Evolutionary conservation across 1,140 invertebrate genomes (phyloP).

Genomic region (Cryptotermes secundus): DNA sequence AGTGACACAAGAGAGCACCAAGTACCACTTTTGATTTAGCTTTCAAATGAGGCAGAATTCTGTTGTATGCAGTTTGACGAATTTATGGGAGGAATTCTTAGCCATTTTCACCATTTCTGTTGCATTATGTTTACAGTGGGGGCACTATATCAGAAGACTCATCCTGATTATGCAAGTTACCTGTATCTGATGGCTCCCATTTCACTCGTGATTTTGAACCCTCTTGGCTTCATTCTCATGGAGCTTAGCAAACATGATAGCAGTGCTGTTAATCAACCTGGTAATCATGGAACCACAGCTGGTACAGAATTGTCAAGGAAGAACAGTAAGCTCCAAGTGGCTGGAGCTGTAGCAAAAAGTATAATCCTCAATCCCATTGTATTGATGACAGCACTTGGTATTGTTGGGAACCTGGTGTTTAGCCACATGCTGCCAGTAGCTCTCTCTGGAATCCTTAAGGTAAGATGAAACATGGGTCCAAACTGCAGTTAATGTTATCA

Average conservation of each 20-base stretch:
- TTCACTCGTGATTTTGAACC: constrained; percentile 89
- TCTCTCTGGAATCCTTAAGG: constrained; percentile 61
- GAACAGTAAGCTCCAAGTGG: constrained; percentile 46
- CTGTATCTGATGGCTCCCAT: constrained; percentile 94
- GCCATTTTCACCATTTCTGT: constrained; percentile 21
- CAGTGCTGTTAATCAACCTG: neutral
- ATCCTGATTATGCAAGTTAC: constrained; percentile 89
- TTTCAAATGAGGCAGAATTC: neutral
- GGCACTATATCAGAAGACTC: constrained; percentile 60
- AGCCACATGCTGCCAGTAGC: constrained; percentile 72
- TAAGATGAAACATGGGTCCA: neutral
- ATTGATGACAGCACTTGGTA: constrained; percentile 89
- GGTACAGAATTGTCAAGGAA: constrained; percentile 42
- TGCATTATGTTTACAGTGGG: constrained; percentile 46
- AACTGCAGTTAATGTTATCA: too few relatives aligned
- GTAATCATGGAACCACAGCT: constrained; percentile 30
- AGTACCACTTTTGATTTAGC: too few relatives aligned
- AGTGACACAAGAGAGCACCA: too few relatives aligned
- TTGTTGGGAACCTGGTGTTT: constrained; percentile 82
- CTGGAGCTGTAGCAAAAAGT: constrained; percentile 46
- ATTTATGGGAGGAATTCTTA: neutral
- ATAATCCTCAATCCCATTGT: constrained; percentile 71
- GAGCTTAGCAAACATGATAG: constrained; percentile 75
- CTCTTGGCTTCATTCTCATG: constrained; percentile 86
- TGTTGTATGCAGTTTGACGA: neutral